Evolutionary conservation across 2,797 vertebrate genomes (phyloP).

Genomic region (Protosalanx chinensis): DNA sequence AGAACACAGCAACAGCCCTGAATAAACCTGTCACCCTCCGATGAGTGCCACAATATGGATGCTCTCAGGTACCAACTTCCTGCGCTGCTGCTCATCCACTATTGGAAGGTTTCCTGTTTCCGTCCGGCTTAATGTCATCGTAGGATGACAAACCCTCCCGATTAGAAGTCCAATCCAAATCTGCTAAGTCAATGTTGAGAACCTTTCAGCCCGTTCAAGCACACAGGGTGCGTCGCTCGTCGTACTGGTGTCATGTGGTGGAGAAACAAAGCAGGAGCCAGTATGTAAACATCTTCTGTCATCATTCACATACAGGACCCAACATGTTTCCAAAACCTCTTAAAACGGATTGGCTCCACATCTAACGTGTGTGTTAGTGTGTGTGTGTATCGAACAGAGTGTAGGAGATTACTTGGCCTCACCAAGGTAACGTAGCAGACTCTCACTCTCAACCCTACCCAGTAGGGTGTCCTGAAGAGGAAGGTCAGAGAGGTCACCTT

Average conservation of each 20-base stretch:
- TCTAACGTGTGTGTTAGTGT: too few relatives aligned
- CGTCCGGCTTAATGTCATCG: constrained; percentile 37
- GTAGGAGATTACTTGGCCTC: too few relatives aligned
- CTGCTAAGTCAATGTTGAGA: constrained; percentile 33
- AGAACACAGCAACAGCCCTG: not conserved
- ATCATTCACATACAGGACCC: not conserved
- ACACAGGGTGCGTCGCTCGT: not conserved
- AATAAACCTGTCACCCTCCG: constrained; percentile 12
- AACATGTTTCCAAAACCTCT: too few relatives aligned
- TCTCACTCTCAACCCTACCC: not conserved
- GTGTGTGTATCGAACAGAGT: too few relatives aligned
- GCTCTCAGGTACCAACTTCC: too few relatives aligned
- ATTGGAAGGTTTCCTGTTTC: too few relatives aligned
- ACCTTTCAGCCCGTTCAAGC: constrained; percentile 27
- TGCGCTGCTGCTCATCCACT: too few relatives aligned
- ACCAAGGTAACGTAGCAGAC: too few relatives aligned
- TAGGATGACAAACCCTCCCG: constrained; percentile 34
- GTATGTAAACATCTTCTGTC: not conserved
- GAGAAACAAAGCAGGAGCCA: not conserved
- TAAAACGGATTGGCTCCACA: too few relatives aligned
- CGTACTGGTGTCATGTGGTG: not conserved
- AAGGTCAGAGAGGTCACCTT: not conserved
- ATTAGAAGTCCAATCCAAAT: constrained; percentile 33
- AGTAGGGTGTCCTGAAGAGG: not conserved
- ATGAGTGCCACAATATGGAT: constrained; percentile 9